Conservation (phyloP, 2,797 vertebrate genomes). For the Syngnathus rostellatus region DNA sequence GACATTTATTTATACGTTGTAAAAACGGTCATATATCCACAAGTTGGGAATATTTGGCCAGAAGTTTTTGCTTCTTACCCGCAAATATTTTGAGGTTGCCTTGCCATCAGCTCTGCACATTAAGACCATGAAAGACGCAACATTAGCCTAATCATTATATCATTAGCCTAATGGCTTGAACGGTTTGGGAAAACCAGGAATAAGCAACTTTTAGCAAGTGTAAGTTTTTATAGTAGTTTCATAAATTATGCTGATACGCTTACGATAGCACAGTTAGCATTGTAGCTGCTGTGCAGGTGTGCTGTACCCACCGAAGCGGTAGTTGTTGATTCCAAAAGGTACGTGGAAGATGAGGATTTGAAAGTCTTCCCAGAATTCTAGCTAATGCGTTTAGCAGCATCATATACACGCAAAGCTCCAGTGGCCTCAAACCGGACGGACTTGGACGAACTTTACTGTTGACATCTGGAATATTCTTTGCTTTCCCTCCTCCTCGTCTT, state of each 20-base stretch:
- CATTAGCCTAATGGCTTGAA: not conserved
- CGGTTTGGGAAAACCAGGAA: not conserved
- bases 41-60: too few relatives aligned
- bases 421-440: conserved; percentile 69
- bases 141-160: not conserved
- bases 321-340: not conserved
- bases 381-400: conserved; percentile 75
- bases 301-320: not conserved
- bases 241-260: not conserved
- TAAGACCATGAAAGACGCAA: not conserved
- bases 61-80: too few relatives aligned
- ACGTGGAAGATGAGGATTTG: not conserved
- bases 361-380: conserved; percentile 71
- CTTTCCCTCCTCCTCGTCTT: conserved; percentile 30
- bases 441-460: conserved; percentile 73
- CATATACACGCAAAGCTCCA: conserved; percentile 72
- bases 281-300: not conserved
- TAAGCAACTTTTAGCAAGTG: not conserved
- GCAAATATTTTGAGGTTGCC: too few relatives aligned
- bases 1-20: too few relatives aligned
- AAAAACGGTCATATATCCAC: too few relatives aligned
- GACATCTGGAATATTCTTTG: conserved; percentile 74
- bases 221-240: not conserved
- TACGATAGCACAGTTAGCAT: not conserved
- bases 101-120: too few relatives aligned